Base-by-base conservation (phyloP, 2,888 invertebrate genomes). In the Dascillus cervinus region DNA sequence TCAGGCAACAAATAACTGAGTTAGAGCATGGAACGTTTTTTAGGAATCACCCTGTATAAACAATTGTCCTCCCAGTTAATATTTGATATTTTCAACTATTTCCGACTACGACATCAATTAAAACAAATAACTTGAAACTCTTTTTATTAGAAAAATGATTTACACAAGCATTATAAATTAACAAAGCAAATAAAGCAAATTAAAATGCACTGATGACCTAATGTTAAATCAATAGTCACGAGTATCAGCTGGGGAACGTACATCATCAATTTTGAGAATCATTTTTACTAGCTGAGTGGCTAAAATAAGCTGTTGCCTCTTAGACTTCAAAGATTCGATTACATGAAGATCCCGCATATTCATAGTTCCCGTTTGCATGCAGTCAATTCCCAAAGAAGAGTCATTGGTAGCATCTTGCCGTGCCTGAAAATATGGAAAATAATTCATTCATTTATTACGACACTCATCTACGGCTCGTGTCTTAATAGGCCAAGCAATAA, bases 221-320 rank as follows among this genome's bases (percentile, higher is more conserved):
- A 17, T n/a, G n/a, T 6, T 17, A 17, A 17, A 17, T 17, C 8
- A 17, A 17, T 17, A 17, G 8, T 17, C 17, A n/a, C 24, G 33
- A 13, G 32, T 31, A 26, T 58, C 58, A 44, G 19, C 39, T 44
- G 24, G 77, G 70, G 36, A 77, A 72, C 47, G 82, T 14, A 99
- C 88, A 62, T 98, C 98, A 62, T 98, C 98, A 39, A 98, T 99
- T 69, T 98, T 99, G 46, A 98, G 76, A 46, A 98, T 97, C 98
- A 99, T 98, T 65, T 97, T 95, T 29, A 97, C 97, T 41, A 98
- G 75, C 59, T 98, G 98, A 0, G 97, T 94, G 11, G 98, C 97
- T 47, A 99, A 71, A 15, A 94, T 72, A 38, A 98, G 85, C 69
- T 98, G 98, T 58, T 98, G 96, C 55, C 90, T 87, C 76, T 99